Percentiles rank a stretch among this genome's conserved stretches.
Evolutionary conservation across 2,113 vertebrate species (phyloP).

Genomic region (Dendropsophus ebraccatus): DNA sequence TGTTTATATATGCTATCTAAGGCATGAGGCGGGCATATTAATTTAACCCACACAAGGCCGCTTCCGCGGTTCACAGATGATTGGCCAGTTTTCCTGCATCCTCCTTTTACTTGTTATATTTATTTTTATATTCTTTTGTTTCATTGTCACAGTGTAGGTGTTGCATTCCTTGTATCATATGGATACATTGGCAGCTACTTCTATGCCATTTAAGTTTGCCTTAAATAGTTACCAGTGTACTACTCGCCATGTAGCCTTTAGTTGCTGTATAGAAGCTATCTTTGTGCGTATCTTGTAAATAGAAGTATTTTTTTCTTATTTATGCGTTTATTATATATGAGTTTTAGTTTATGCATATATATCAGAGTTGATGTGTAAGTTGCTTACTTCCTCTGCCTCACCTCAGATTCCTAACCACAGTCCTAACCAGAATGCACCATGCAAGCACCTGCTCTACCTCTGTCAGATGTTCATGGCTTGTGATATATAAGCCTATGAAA

Average conservation of each 20-base stretch:
- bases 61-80: not conserved
- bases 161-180: not conserved
- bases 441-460: not conserved
- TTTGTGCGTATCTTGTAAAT: not conserved
- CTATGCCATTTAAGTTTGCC: not conserved
- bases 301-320: not conserved
- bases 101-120: not conserved
- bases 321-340: conserved; percentile 4
- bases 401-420: conserved; percentile 1
- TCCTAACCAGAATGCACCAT: not conserved
- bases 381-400: not conserved
- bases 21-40: not conserved
- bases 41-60: not conserved
- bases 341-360: not conserved
- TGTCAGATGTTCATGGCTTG: not conserved
- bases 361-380: not conserved
- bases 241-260: not conserved
- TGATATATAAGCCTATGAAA: not conserved
- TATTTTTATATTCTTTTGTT: conserved; percentile 28
- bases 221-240: not conserved
- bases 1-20: not conserved
- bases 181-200: not conserved
- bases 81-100: not conserved
- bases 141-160: not conserved
- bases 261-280: not conserved